Evolutionary conservation across 2,888 invertebrate species (phyloP), one percentile per base, ranked within the genome.

Genomic region (Ormyrus nitidulus): DNA sequence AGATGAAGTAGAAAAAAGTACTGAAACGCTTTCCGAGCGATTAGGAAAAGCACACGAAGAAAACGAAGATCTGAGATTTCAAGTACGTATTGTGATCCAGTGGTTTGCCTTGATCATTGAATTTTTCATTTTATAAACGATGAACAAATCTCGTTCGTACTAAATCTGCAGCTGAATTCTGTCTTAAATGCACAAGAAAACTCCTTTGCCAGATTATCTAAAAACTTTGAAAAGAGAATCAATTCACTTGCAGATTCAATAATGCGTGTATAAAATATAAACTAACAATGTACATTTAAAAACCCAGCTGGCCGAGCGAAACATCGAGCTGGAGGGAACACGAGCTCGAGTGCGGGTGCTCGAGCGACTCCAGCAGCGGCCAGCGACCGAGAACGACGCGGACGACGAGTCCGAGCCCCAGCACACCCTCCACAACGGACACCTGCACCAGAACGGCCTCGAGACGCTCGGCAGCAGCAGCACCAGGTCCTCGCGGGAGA

Each of bases 281-380:
- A 9, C 62, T 62, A 10, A 58, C 8, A 10, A n/a, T n/a, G n/a
- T 58, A 4, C 11, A 58, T 3, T 51, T 0, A 34, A 10, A 65
- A 54, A 54, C 6, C 34, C 48, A 96, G 96, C 91, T 96, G 85
- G 96, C 96, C 90, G 96, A 96, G 90, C 94, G 95, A 88, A 95
- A 94, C 86, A 96, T 96, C 85, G 96, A 96, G 89, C 87, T 96
- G 86, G 96, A 96, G 90, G 96, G 96, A n/a, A 95, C 96, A 13
- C 92, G 94, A 83, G 96, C 96, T 0, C 93, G 94, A 79, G 92
- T 96, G 78, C 93, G 96, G n/a, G 93, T 95, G 83, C 91, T 96
- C 82, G 96, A 96, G 87, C 92, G 93, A 83, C 88, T 90, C 68
- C 90, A 91, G 84, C 90, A 90, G 79, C 89, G 87, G 87, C 92